Conservation (phyloP, 1,140 invertebrate genomes). For the Aphis gossypii region DNA sequence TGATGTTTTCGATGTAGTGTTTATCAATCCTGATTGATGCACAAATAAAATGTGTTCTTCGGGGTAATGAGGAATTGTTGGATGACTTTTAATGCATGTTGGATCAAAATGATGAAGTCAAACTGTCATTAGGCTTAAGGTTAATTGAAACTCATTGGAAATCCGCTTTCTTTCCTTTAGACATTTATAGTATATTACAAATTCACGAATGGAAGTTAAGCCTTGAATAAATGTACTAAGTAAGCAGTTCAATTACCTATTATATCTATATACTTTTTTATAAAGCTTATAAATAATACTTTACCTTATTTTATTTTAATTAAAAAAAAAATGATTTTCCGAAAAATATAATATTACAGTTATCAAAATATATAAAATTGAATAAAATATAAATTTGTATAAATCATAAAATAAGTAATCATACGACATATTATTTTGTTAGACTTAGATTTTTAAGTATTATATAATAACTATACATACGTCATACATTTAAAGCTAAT, state of each 20-base stretch:
- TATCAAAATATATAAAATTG: neutral
- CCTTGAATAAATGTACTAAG: neutral
- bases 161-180: neutral
- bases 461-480: neutral
- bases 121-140: constrained; percentile 4
- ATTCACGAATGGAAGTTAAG: neutral
- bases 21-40: constrained; percentile 30
- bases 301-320: neutral
- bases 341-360: neutral
- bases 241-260: no score
- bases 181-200: neutral
- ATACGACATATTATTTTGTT: no score
- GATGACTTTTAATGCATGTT: neutral
- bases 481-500: neutral
- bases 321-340: neutral
- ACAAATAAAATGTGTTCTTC: neutral
- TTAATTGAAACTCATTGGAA: constrained; percentile 5
- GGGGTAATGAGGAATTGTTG: constrained; percentile 18
- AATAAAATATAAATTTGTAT: neutral
- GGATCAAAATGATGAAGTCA: neutral
- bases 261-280: neutral
- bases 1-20: neutral
- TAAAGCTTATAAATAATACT: neutral
- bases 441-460: neutral
- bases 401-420: no score